These are phyloP conservation scores for Trichogramma dendrolimi DNA, from an alignment of 2,888 invertebrate species.

Conservation along the genomic window DNA sequence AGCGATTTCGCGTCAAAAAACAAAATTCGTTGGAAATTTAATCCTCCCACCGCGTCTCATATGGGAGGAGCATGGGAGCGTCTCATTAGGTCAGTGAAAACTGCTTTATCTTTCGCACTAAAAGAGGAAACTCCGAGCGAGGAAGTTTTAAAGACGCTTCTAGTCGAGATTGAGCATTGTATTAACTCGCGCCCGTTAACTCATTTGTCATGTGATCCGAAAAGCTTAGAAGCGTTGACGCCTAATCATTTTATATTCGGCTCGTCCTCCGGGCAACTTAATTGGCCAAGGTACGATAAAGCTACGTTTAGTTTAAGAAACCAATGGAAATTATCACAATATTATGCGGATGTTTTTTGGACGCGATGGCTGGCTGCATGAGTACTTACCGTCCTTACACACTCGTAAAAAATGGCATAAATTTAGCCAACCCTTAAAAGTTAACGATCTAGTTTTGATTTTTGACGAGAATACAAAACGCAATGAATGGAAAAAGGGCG, in stretches of 20 bases:
- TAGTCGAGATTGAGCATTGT: constrained; percentile 27
- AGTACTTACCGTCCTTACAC: constrained; percentile 32
- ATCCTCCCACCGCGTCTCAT: neutral
- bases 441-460: constrained; percentile 12
- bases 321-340: constrained; percentile 24
- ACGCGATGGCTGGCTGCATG: constrained; percentile 39
- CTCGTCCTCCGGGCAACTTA: constrained; percentile 7
- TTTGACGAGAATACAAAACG: constrained; percentile 8
- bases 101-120: constrained; percentile 24
- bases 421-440: neutral
- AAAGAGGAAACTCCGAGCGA: constrained; percentile 24
- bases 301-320: constrained; percentile 10
- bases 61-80: neutral
- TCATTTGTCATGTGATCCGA: constrained; percentile 32
- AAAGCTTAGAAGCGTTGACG: constrained; percentile 36
- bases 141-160: constrained; percentile 12
- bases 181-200: constrained; percentile 34
- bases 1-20: neutral
- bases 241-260: constrained; percentile 39
- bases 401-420: constrained; percentile 26
- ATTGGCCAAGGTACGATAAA: constrained; percentile 1
- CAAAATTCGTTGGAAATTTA: neutral
- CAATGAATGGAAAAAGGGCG: constrained; percentile 15
- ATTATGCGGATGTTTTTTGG: constrained; percentile 32
- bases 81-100: constrained; percentile 12